phyloP scores from a whole-genome alignment of 1,140 invertebrate genomes.

The Formica selysi region DNA sequence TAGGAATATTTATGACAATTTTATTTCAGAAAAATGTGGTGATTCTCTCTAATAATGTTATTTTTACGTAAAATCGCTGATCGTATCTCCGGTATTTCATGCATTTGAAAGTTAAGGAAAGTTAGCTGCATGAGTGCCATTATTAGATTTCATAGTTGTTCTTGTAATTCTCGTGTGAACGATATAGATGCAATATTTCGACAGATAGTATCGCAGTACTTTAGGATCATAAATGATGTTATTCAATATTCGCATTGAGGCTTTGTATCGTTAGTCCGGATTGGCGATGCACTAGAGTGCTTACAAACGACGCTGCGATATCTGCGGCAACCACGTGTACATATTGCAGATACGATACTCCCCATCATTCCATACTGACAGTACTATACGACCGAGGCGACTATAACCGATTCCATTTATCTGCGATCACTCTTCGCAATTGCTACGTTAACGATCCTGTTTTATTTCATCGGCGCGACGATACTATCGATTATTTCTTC shows the following conservation, averaged over 20 bases:
- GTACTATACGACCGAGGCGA: conserved; percentile 19
- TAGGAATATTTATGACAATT: not conserved
- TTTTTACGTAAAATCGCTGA: not conserved
- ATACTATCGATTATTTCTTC: not conserved
- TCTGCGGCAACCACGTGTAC: conserved; percentile 24
- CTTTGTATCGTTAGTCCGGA: conserved; percentile 36
- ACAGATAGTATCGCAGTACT: conserved; percentile 4
- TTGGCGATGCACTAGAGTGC: conserved; percentile 19
- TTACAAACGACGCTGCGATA: conserved; percentile 37
- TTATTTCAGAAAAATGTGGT: not conserved
- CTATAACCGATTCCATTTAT: conserved; percentile 53
- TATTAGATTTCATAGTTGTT: not conserved
- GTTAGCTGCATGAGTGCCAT: not conserved
- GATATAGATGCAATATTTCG: conserved; percentile 7
- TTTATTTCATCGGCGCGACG: conserved; percentile 15
- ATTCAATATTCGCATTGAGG: conserved; percentile 39
- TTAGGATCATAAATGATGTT: conserved; percentile 20
- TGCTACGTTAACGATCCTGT: not conserved
- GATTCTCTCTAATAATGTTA: not conserved
- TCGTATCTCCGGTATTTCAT: not conserved
- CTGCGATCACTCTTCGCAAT: conserved; percentile 11
- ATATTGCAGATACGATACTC: conserved; percentile 29
- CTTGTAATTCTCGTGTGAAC: not conserved
- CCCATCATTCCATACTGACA: conserved; percentile 41
- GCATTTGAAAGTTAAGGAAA: not conserved